Evolutionary conservation across 2,888 invertebrate species (phyloP), one percentile per base, ranked within the genome.

Genomic region (Thyatira batis): DNA sequence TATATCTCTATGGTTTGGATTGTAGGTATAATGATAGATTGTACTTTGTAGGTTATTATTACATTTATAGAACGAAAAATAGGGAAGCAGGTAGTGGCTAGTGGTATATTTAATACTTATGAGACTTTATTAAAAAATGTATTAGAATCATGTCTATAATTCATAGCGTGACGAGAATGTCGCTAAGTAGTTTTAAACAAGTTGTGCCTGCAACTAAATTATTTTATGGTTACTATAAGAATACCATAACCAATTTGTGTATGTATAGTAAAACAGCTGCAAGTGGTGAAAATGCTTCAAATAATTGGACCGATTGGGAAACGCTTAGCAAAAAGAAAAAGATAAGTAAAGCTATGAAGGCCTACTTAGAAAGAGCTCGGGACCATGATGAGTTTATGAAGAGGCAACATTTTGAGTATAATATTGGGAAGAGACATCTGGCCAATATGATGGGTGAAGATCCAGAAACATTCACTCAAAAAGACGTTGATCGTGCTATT

Each of bases 361-460:
- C 96, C 0, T 98, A 98, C 83, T 89, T 98, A 58, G 95, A 97
- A 80, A 92, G 97, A 73, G 96, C 98, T 6, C 92, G 93, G 71
- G 94, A 95, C 73, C 95, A 98, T 78, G 96, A 97, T 76, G 94
- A 95, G 59, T 97, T 98, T 76, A 96, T 98, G 94, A 93, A 95
- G 72, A 93, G 94, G 60, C 95, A 98, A 84, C 92, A 93, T 50
- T 84, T 93, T 10, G 97, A 98, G 73, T 99, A 95, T 84, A 95
- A 97, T 82, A 95, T 98, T 73, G 99, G 99, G 13, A 97, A 96
- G 82, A 93, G 98, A 28, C 98, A 99, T 92, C 93, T 99, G 61
- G 99, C 99, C 0, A 99, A 98, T 83, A 99, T 99, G 95, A 99
- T 99, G 99, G 99, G 99, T 0, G 95, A 95, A 84, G 96, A 99